These are phyloP conservation scores for Zosterops pallidus DNA, from an alignment of 2,113 vertebrate genomes.

Conservation along the genomic window DNA sequence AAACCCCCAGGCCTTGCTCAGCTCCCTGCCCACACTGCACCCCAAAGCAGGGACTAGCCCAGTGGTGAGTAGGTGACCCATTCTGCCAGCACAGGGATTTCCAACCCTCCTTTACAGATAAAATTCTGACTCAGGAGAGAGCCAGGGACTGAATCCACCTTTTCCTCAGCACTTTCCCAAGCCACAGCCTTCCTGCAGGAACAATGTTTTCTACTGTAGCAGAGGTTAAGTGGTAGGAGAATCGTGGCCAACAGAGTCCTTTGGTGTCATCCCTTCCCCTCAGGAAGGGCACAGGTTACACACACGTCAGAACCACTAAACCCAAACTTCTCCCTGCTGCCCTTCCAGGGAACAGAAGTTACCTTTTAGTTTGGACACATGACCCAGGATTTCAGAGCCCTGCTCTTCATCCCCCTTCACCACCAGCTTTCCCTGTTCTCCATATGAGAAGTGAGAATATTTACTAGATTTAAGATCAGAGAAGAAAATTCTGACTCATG, in stretches of 20 bases:
- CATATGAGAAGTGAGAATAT: not conserved
- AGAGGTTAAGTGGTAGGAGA: not conserved
- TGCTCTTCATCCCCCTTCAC: not conserved
- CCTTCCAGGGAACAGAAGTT: not conserved
- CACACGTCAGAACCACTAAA: not conserved
- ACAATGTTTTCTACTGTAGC: not conserved
- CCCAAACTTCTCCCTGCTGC: not conserved
- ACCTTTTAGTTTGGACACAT: not conserved
- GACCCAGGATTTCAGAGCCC: not conserved
- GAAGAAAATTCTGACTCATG: not conserved
- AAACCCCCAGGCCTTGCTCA: not conserved
- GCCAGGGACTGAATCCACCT: not conserved
- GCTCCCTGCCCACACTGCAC: not conserved
- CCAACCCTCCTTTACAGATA: not conserved
- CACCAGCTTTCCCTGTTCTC: not conserved
- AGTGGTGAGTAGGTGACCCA: rapidly evolving
- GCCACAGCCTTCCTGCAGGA: not conserved
- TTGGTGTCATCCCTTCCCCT: not conserved
- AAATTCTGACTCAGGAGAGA: not conserved
- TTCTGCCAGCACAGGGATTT: not conserved
- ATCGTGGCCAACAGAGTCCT: not conserved
- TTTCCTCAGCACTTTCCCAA: not conserved
- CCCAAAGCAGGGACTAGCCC: not conserved
- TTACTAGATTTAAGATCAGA: not conserved
- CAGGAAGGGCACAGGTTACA: not conserved